Base-by-base conservation (phyloP, 2,888 invertebrate genomes). In the Entomobrya multifasciata region DNA sequence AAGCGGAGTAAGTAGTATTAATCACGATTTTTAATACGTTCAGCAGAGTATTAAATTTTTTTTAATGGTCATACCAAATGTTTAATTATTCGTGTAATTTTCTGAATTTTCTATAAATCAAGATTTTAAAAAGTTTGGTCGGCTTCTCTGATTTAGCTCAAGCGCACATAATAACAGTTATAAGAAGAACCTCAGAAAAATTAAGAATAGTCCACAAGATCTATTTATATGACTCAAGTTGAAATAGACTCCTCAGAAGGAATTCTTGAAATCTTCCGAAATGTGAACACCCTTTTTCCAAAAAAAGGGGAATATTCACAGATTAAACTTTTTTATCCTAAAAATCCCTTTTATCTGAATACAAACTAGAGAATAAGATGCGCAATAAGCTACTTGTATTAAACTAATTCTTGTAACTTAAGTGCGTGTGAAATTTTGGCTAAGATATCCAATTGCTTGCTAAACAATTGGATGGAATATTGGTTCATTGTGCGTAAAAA, bases 381-480 rank as follows among this genome's bases (percentile, higher is more conserved):
- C 72, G 60, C 86, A 79, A 81, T 65, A 80, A 81, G 65, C 65
- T 30, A 52, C 27, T 74, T 30, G 1, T 17, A 17, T n/a, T 74
- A 20, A 17, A 3, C 8, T 22, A 49, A 84, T 76, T 83, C 49
- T 36, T 44, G 89, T 80, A 87, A 88, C 85, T 85, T 84, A 89
- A 89, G 87, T 88, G 89, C 89, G 89, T 89, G 89, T 89, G 89
- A 89, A 89, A 89, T 89, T 86, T 86, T 49, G 87, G 81, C 70
- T 88, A 57, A 72, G 74, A 74, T 82, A 81, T 87, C 52, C 17
- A 4, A 70, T 87, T 82, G 77, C 85, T 79, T 78, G 20, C 25
- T 30, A 74, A 72, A 80, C 80, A 67, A 80, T 62, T 15, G 55
- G 41, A 36, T 70, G 70, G 13, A 55, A 41, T 67, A 81, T 70